Evolutionary conservation across 2,113 vertebrate species (phyloP), one percentile per base, ranked within the genome.

Genomic region (Crypturellus undulatus): DNA sequence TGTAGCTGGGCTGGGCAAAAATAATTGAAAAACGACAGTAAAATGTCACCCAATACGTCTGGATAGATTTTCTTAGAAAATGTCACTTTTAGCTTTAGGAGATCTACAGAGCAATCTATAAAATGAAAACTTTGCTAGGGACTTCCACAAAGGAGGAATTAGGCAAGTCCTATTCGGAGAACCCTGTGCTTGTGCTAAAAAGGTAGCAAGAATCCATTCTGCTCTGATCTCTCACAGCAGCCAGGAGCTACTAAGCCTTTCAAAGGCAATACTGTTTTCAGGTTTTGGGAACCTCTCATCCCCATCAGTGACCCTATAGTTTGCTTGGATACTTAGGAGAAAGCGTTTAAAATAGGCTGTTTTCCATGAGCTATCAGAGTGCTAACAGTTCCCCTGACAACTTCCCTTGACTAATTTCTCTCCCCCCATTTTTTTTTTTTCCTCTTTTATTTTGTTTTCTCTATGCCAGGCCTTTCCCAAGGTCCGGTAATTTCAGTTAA

Each of bases 301-400:
- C 67, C 60, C 75, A 63, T 73, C 73, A 75, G 84, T 1, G 3
- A 84, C 65, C 64, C 25, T 70, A 12, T 51, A 69, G 72, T 91
- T 95, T 90, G 43, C 89, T 90, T 76, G 86, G 42, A n/a, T 92
- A 80, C 77, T 95, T 80, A 68, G 85, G 78, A 79, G 76, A 83
- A 89, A 94, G 67, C 93, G 83, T 92, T 93, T 93, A 92, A 89
- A 94, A 92, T 20, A 76, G 40, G 38, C 52, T 34, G 34, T 95
- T 96, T 96, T 91, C 26, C 73, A 82, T 77, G 70, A 89, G 51
- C 93, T 86, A 43, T 20, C 42, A 52, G 51, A 80, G 36, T 89
- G 62, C 83, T 82, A 94, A 47, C 64, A 67, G 86, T 96, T 96
- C 88, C 90, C 65, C 42, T 95, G 91, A 96, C 88, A 92, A 92